Conservation (phyloP, 2,888 invertebrate species). For the Teleogryllus oceanicus region DNA sequence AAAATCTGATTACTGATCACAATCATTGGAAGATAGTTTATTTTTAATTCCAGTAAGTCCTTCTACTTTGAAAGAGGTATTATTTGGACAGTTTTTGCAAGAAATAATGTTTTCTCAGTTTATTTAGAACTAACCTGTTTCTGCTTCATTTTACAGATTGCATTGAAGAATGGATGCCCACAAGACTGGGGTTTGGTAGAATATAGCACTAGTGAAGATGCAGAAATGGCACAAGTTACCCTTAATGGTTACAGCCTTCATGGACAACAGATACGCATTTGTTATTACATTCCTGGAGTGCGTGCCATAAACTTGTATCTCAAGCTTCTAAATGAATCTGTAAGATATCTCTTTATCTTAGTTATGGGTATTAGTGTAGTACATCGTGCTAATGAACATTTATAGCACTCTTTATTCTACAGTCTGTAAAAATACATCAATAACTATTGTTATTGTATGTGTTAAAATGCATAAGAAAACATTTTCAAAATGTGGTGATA, state of each 20-base stretch:
- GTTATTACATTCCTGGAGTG: conserved; percentile 54
- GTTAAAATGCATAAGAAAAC: background rate
- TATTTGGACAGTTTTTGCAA: background rate
- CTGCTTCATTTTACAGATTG: conserved; percentile 45
- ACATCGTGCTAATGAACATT: background rate
- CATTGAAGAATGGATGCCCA: conserved; percentile 51
- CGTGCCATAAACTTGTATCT: conserved; percentile 53
- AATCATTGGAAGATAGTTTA: too few species aligned
- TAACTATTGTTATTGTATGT: background rate
- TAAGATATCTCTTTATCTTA: conserved; percentile 38
- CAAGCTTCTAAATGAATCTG: conserved; percentile 48
- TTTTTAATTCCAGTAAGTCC: background rate
- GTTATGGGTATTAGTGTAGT: background rate
- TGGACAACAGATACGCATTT: conserved; percentile 48
- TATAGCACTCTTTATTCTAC: background rate
- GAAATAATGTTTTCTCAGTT: background rate
- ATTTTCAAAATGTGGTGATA: too few species aligned
- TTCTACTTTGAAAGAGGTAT: too few species aligned
- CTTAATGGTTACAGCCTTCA: conserved; percentile 46
- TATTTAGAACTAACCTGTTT: too few species aligned
- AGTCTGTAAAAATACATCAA: background rate
- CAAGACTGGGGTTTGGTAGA: conserved; percentile 55
- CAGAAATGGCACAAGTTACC: conserved; percentile 46
- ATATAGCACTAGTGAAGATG: conserved; percentile 47
- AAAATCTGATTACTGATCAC: too few species aligned